phyloP scores from a whole-genome alignment of 2,888 invertebrate species.

The Eristalis intricaria region DNA sequence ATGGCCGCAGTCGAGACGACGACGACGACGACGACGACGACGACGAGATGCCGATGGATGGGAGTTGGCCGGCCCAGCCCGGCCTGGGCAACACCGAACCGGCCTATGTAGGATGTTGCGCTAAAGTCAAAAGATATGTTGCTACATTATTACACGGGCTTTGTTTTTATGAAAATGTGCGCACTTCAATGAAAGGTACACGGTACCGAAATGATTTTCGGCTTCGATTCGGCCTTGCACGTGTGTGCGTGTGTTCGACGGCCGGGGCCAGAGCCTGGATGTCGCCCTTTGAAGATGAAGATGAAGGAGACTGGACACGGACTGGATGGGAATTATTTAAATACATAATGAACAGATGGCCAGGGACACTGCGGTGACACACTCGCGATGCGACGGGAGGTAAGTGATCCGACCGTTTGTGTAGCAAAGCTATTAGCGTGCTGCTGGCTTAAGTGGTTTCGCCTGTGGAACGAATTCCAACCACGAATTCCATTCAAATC shows the following conservation, averaged over 20 bases:
- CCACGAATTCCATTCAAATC: not conserved
- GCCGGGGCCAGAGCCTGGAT: not conserved
- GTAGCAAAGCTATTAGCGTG: not conserved
- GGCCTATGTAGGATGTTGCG: slow-evolving; percentile 65
- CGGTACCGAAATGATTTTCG: slow-evolving; percentile 68
- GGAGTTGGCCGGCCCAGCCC: slow-evolving; percentile 40
- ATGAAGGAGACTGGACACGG: not conserved
- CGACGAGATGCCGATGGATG: slow-evolving; percentile 66
- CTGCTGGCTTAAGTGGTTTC: not conserved
- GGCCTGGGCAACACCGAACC: not conserved
- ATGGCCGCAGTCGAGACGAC: slow-evolving; percentile 48
- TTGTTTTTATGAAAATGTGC: slow-evolving; percentile 72
- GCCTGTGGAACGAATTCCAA: not conserved
- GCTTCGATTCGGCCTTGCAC: slow-evolving; percentile 18
- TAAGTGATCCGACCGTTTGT: not conserved
- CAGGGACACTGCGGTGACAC: not conserved
- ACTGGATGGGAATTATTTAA: not conserved
- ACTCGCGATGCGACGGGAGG: not conserved
- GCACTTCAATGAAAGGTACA: slow-evolving; percentile 71
- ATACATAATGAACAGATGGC: not conserved
- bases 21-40: not conserved
- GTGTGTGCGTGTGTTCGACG: not conserved
- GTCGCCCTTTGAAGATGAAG: not conserved
- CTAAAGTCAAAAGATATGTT: slow-evolving; percentile 72
- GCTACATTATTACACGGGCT: slow-evolving; percentile 72